Base-by-base conservation (phyloP, 2,888 invertebrate species). In the Troilus luridus region DNA sequence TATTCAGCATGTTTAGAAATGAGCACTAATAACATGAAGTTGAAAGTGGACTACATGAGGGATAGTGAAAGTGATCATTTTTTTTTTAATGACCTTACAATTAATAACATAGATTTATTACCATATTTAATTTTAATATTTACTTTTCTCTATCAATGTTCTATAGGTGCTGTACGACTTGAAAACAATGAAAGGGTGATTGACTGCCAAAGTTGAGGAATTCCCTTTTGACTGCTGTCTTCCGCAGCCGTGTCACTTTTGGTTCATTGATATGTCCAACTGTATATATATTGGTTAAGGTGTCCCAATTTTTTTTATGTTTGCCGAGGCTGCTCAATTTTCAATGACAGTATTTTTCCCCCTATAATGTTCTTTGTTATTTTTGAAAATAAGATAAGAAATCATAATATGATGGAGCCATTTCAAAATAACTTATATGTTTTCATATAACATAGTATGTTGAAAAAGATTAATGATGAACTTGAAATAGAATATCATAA, bases 161-260 rank as follows among this genome's bases (percentile, higher is more conserved):
- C 88, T 91, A 17, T 56, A 91, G 91, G 67, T 77, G 24, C 85
- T 91, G n/a, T 64, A 91, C 58, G 91, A 91, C 17, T 54, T 91
- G 58, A 85, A 91, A 58, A 91, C 10, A 11, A 54, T 91, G 27
- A 64, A 88, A 60, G 89, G 2, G 7, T 77, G 72, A 77, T 41
- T 6, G 14, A 41, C 72, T 77, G 72, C 7, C 41, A 0, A 41
- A 77, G 41, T 14, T 27, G 8, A 41, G 72, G 17, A 9, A 17
- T 77, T 77, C 27, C 12, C 17, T 19, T 77, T 12, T 9, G 41
- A 77, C 72, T 77, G 27, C 72, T 19, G 19, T 77, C 8, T 77
- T 17, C 17, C 14, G 27, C 8, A 17, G 72, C 3, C 72, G 1
- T 17, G 5, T 77, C 72, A 67, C 24, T 12, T 67, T 67, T 67